phyloP scores from a whole-genome alignment of 2,888 invertebrate genomes.

The Rotaria sp. region DNA sequence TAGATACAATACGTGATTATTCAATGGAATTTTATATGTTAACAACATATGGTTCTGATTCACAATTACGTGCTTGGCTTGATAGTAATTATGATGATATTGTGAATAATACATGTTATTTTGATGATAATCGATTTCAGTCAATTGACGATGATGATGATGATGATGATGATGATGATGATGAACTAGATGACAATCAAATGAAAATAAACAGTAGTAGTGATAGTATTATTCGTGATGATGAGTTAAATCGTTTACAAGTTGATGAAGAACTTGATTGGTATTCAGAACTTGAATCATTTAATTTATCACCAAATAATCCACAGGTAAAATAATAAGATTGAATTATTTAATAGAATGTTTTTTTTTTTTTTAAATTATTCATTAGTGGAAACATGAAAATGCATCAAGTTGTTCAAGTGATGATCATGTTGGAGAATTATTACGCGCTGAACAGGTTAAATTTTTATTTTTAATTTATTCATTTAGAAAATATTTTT shows the following conservation, averaged over 20 bases:
- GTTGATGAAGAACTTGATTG: constrained; percentile 27
- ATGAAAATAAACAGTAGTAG: background rate
- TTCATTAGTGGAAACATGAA: background rate
- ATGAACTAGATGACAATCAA: background rate
- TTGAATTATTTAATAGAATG: no score
- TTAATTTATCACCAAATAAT: background rate
- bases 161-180: background rate
- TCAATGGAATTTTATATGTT: constrained; percentile 25
- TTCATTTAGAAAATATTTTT: no score
- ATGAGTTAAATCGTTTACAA: background rate
- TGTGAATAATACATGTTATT: background rate
- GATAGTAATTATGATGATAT: background rate
- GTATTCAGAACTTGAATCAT: constrained; percentile 26
- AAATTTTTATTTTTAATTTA: background rate
- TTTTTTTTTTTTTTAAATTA: no score
- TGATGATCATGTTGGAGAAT: constrained; percentile 12
- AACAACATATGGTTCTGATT: constrained; percentile 23
- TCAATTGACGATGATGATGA: background rate
- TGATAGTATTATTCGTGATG: background rate
- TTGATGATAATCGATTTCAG: background rate
- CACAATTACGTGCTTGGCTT: constrained; percentile 10
- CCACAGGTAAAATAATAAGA: background rate
- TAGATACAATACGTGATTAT: constrained; percentile 28
- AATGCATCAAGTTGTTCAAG: background rate
- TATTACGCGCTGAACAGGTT: constrained; percentile 4